Evolutionary conservation across 2,888 invertebrate species (phyloP), one percentile per base, ranked within the genome.

Genomic region (Drosophila dives): DNA sequence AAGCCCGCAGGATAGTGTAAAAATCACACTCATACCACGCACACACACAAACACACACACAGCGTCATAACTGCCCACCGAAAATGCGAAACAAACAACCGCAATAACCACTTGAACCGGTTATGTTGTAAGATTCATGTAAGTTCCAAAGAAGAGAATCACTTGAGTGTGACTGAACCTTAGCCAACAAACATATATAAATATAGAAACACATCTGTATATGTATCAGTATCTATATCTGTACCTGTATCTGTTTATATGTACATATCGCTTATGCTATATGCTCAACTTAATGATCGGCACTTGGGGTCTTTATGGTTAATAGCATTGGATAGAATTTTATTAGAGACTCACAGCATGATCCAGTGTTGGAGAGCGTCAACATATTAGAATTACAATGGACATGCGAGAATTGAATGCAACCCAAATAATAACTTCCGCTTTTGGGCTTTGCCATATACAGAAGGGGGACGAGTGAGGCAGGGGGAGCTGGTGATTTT

Each of bases 101-200:
- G 76, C 72, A 77, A 74, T 61, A 79, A 81, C 68, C 79, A 73
- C 78, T 75, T 74, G 75, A 83, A 85, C 85, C 87, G 85, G 85
- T 85, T 85, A 59, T 87, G 83, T 83, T 81, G 84, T 81, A 85
- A 85, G 87, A 85, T 67, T 81, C 87, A 73, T 83, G 83, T 80
- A 80, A 81, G 86, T 81, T 83, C 70, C 74, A 55, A 61, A 78
- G 81, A 83, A 79, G 81, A 84, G 77, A 84, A 86, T 82, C 87
- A 78, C 64, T 81, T 80, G 71, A 87, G 81, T 83, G 87, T 87
- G 87, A 86, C 83, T 86, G 86, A 88, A 86, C 88, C 81, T 81
- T 79, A 61, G 66, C 49, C 68, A 59, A 74, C 55, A 54, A 33
- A 59, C 40, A 63, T 17, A 53, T 34, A 63, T 48, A 65, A 29